These are phyloP conservation scores for Metaphire vulgaris DNA, from an alignment of 1,140 invertebrate species.

Conservation along the genomic window DNA sequence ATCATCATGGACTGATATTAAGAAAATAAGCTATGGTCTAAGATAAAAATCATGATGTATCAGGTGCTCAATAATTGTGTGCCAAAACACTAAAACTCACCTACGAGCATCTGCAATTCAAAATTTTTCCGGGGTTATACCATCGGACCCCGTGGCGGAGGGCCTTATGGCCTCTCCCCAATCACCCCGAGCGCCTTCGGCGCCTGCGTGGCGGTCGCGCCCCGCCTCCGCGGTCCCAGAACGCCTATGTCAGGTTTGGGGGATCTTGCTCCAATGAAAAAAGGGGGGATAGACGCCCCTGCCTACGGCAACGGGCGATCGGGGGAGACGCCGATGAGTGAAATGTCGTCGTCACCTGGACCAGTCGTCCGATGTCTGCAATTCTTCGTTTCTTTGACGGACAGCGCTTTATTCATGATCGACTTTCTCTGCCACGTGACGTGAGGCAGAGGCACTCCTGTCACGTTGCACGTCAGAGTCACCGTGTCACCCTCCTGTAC, in stretches of 20 bases:
- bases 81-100: too few species aligned
- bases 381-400: slow-evolving; percentile 37
- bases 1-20: too few species aligned
- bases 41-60: too few species aligned
- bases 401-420: slow-evolving; percentile 14
- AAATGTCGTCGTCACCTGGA: neutral
- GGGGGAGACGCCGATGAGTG: neutral
- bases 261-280: too few species aligned
- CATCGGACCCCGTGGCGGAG: too few species aligned
- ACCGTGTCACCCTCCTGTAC: slow-evolving; percentile 41
- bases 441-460: slow-evolving; percentile 40
- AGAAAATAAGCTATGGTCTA: too few species aligned
- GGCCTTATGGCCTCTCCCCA: neutral
- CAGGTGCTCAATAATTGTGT: too few species aligned
- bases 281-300: neutral
- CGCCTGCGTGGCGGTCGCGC: too few species aligned
- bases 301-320: neutral
- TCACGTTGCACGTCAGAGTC: slow-evolving; percentile 43
- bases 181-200: neutral
- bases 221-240: too few species aligned
- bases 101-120: too few species aligned
- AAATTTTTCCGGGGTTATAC: too few species aligned
- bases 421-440: slow-evolving; percentile 42
- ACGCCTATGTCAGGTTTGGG: too few species aligned
- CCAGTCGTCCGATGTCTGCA: neutral